A percentile compares a stretch with the other conserved stretches of the same genome.
These are phyloP conservation scores for Dryobates pubescens DNA, from an alignment of 2,797 vertebrate species.

Conservation along the genomic window DNA sequence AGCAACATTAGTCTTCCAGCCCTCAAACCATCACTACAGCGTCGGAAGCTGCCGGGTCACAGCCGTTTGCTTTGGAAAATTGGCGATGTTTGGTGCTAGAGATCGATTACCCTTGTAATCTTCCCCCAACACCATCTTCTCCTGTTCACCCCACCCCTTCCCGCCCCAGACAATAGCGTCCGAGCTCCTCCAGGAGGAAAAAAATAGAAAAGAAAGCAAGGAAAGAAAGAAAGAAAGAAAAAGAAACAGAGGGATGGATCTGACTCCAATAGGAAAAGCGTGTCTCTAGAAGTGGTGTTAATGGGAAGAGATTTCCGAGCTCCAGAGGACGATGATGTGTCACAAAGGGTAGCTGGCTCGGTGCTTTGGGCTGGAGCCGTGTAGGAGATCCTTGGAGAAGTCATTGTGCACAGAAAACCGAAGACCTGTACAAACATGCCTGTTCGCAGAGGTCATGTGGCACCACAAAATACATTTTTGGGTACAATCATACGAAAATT, in stretches of 20 bases:
- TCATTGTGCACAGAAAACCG: conserved; percentile 75
- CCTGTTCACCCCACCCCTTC: conserved; percentile 64
- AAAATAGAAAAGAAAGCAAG: conserved; percentile 46
- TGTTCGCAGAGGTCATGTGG: conserved; percentile 98
- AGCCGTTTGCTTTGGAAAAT: conserved; percentile 79
- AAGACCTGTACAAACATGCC: conserved; percentile 88
- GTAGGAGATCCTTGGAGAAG: conserved; percentile 79
- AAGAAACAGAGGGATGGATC: conserved; percentile 72
- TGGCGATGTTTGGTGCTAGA: conserved; percentile 86
- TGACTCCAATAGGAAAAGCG: conserved; percentile 64
- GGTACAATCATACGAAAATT: conserved; percentile 99
- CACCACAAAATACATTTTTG: conserved; percentile 98
- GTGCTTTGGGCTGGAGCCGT: conserved; percentile 82
- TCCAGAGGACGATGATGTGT: conserved; percentile 80
- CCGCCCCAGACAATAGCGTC: conserved; percentile 67
- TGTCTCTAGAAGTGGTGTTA: conserved; percentile 73
- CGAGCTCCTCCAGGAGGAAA: conserved; percentile 57
- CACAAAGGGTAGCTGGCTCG: conserved; percentile 75
- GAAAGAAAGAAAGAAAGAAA: not conserved
- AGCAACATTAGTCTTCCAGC: conserved; percentile 79
- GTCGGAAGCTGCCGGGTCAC: conserved; percentile 81
- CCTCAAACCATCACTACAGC: conserved; percentile 71
- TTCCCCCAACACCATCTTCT: conserved; percentile 37
- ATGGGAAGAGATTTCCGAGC: conserved; percentile 80
- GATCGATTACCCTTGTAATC: conserved; percentile 77